Conservation (phyloP, 2,888 invertebrate species). For the Syritta pipiens region DNA sequence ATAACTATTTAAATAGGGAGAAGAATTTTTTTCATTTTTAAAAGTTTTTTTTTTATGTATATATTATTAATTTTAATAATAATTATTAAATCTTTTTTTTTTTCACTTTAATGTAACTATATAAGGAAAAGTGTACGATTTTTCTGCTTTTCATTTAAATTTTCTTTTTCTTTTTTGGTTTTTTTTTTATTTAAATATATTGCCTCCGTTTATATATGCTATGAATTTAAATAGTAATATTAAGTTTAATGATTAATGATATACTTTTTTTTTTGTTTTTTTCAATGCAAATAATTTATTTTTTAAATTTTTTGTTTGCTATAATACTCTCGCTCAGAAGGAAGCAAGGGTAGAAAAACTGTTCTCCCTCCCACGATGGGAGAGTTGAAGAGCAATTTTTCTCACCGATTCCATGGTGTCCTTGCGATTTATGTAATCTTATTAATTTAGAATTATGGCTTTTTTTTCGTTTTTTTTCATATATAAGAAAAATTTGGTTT, state of each 20-base stretch:
- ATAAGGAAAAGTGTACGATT: constrained; percentile 65
- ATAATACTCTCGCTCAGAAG: constrained; percentile 53
- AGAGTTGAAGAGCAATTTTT: too few species aligned
- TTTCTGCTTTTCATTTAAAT: constrained; percentile 57
- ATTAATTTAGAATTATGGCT: constrained; percentile 72
- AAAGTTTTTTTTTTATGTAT: constrained; percentile 33
- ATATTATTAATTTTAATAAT: constrained; percentile 53
- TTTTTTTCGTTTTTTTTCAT: constrained; percentile 66
- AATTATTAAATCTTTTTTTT: constrained; percentile 21
- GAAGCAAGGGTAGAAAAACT: constrained; percentile 1
- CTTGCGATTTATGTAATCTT: constrained; percentile 67
- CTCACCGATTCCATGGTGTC: too few species aligned
- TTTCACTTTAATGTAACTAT: constrained; percentile 57
- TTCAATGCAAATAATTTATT: constrained; percentile 37
- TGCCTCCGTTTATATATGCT: constrained; percentile 70
- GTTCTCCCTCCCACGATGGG: too few species aligned
- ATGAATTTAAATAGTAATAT: constrained; percentile 64
- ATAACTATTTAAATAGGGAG: constrained; percentile 54
- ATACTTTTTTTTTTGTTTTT: constrained; percentile 35
- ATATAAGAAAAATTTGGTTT: constrained; percentile 63
- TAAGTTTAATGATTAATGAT: constrained; percentile 68
- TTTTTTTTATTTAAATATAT: constrained; percentile 70
- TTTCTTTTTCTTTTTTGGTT: too few species aligned
- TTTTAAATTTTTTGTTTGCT: constrained; percentile 30
- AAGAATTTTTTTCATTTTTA: constrained; percentile 27